A percentile compares a stretch with the other conserved stretches of the same genome.
These are phyloP conservation scores for Cephus spinipes DNA, from an alignment of 2,888 invertebrate species.

Conservation along the genomic window DNA sequence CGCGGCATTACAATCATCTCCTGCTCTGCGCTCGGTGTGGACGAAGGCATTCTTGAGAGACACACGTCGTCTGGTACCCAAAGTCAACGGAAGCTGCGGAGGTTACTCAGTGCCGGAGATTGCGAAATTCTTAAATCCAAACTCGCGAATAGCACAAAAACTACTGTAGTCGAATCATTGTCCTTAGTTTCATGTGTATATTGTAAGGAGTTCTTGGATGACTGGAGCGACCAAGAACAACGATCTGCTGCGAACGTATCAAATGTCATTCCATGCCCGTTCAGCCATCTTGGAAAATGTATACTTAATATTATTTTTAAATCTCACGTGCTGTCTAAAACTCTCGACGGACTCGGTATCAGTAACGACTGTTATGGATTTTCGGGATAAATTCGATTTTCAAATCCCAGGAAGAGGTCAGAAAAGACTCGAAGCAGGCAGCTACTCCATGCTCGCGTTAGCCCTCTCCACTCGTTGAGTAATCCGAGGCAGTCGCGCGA, in stretches of 20 bases:
- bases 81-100: background rate
- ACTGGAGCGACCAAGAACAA: background rate
- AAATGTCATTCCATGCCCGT: background rate
- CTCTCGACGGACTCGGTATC: background rate
- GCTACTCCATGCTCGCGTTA: constrained; percentile 8
- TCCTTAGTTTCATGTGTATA: background rate
- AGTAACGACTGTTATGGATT: background rate
- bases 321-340: background rate
- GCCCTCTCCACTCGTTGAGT: background rate
- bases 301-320: background rate
- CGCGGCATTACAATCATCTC: background rate
- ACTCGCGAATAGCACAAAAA: background rate
- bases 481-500: background rate
- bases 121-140: no score
- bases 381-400: background rate
- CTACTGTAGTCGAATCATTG: background rate
- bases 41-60: background rate
- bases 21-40: background rate
- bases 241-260: background rate
- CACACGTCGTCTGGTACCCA: background rate
- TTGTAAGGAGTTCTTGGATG: background rate
- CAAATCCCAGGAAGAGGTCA: background rate
- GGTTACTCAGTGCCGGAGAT: background rate
- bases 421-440: background rate
- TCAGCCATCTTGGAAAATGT: background rate